Conservation (phyloP, 2,113 vertebrate species). For the Desmodus rotundus region DNA sequence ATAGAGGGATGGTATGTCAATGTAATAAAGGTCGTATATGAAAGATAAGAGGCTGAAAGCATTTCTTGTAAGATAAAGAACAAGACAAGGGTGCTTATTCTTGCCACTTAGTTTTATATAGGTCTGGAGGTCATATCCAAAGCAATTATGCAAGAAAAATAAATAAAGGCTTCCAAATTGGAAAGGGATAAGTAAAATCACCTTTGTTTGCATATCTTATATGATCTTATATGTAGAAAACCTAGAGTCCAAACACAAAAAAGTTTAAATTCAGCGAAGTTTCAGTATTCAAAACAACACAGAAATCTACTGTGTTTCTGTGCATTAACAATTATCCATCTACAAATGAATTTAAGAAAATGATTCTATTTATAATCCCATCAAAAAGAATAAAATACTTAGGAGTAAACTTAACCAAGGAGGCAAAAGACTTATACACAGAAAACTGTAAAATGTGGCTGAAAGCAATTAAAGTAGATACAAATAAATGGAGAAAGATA, state of each 20-base stretch:
- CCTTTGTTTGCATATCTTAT: background rate
- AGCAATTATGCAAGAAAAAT: background rate
- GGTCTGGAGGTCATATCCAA: background rate
- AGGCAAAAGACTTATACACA: background rate
- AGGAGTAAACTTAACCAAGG: background rate
- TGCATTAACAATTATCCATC: background rate
- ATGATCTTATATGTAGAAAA: background rate
- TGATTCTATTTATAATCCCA: no score
- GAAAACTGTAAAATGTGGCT: background rate
- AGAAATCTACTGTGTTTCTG: no score
- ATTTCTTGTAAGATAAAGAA: background rate
- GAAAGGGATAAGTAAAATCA: background rate
- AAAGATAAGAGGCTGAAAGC: background rate
- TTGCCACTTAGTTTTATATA: background rate
- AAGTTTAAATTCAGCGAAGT: background rate
- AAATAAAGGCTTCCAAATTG: background rate
- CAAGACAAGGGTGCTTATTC: background rate
- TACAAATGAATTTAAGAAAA: background rate
- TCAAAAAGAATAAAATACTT: background rate
- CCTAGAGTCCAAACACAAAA: background rate
- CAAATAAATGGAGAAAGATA: background rate
- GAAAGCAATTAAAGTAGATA: background rate
- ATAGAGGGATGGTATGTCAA: background rate
- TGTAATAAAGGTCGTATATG: background rate
- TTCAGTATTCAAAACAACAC: background rate